Base-by-base conservation (phyloP, 2,888 invertebrate species). In the Drosophila stalkeri region DNA sequence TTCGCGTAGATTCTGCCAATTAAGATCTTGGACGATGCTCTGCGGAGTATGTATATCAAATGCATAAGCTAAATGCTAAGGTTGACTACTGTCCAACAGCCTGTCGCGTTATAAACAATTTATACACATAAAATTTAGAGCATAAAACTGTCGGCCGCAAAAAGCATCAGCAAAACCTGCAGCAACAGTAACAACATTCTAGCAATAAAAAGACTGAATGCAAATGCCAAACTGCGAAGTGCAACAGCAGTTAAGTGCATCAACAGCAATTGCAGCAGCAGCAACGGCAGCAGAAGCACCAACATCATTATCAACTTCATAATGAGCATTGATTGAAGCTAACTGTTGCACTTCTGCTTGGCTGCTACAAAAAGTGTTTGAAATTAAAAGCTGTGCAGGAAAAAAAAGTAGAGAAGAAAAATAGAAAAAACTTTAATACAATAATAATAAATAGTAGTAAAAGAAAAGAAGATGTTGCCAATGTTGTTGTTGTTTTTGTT, bases 191-290 rank as follows among this genome's bases (percentile, higher is more conserved):
- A 64, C 76, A 79, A 67, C 68, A 72, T 60, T 67, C 68, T 60
- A 73, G 44, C 70, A 54, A 65, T 74, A 69, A 82, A 76, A 81
- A n/a, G n/a, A 69, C 70, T 73, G 77, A 83, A 86, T 90, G 82
- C 86, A 89, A 89, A 89, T 89, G 89, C 89, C 90, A 89, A 90
- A 84, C 81, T 72, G 85, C 73, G 81, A 82, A 88, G 84, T 80
- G 75, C 74, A 80, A 66, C 64, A 54, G 78, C 55, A 55, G 33
- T 39, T 27, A 44, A 49, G 55, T 43, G 31, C 69, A 73, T 56
- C 80, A 75, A 23, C 74, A 70, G 37, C 61, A 67, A 14, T 43
- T 68, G 41, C 68, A 54, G n/a, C 80, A 72, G 16, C 73, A 70
- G 33, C 61, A 64, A 23, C 63, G 54, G 14, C 65, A 57, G 18